Conservation (phyloP, 1,140 invertebrate genomes). For the Carposina sasakii region DNA sequence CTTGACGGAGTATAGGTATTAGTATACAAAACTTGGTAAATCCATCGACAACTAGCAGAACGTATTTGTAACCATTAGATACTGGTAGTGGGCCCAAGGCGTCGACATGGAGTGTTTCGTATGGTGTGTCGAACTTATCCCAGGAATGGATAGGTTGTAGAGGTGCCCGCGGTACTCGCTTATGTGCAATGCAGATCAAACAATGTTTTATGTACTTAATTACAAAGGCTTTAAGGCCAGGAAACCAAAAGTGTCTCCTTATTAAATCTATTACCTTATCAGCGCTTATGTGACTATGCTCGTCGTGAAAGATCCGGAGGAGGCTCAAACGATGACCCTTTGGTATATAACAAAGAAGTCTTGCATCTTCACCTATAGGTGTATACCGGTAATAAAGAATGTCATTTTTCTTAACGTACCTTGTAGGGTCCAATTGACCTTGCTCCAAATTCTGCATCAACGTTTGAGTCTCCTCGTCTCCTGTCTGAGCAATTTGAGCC, state of each 20-base stretch:
- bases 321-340: conserved; percentile 17
- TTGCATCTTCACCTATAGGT: conserved; percentile 3
- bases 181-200: too few species aligned
- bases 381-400: conserved; percentile 6
- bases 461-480: conserved; percentile 12
- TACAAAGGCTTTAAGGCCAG: too few species aligned
- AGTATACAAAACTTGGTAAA: conserved; percentile 10
- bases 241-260: too few species aligned
- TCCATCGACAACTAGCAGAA: conserved; percentile 18
- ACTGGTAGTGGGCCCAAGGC: conserved; percentile 19
- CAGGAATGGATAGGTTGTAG: too few species aligned
- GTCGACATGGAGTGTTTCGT: conserved; percentile 24
- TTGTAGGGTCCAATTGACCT: conserved; percentile 3
- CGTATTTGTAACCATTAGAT: conserved; percentile 10
- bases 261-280: too few species aligned
- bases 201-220: too few species aligned
- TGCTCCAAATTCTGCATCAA: conserved; percentile 4
- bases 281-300: too few species aligned
- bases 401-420: conserved; percentile 7
- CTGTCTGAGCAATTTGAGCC: conserved; percentile 16
- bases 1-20: too few species aligned
- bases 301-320: conserved; percentile 25
- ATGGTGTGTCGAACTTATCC: conserved; percentile 11
- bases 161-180: too few species aligned
- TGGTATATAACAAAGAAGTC: conserved; percentile 12